Percentiles rank a stretch among this genome's conserved stretches.
Evolutionary conservation across 2,888 invertebrate genomes (phyloP).

Genomic region (Drosophila limbata): DNA sequence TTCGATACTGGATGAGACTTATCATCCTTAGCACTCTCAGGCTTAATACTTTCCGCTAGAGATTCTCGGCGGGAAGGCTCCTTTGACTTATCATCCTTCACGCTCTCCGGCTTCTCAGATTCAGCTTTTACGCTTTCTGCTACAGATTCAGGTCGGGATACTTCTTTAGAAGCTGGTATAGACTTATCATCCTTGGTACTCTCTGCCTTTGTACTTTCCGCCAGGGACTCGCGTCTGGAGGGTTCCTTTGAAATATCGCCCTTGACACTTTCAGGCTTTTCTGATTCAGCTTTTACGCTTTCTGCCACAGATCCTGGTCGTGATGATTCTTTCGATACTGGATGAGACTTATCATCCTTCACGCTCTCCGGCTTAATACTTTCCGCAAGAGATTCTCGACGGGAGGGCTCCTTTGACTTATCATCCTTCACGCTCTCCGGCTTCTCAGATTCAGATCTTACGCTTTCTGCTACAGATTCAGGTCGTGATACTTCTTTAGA

Average conservation of each 20-base stretch:
- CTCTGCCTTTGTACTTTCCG: conserved; percentile 35
- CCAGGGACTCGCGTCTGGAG: conserved; percentile 34
- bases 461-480: conserved; percentile 19
- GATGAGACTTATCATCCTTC: conserved; percentile 32
- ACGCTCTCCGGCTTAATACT: conserved; percentile 9
- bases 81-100: too few relatives aligned
- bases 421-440: conserved; percentile 17
- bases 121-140: conserved; percentile 34
- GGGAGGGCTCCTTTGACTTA: conserved; percentile 36
- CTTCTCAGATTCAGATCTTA: conserved; percentile 29
- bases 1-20: conserved; percentile 31
- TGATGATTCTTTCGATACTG: conserved; percentile 38
- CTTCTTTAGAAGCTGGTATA: conserved; percentile 37
- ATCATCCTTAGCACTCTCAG: conserved; percentile 37
- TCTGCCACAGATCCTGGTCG: conserved; percentile 38
- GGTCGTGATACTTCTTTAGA: conserved; percentile 31
- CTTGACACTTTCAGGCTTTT: conserved; percentile 36
- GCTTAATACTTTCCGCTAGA: conserved; percentile 20
- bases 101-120: not conserved
- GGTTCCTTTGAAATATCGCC: conserved; percentile 37
- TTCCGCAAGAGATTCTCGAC: conserved; percentile 39
- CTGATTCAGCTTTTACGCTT: conserved; percentile 11
- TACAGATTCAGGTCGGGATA: conserved; percentile 36
- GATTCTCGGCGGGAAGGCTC: conserved; percentile 42
- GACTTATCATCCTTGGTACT: conserved; percentile 26